These are phyloP conservation scores for Cerceris rybyensis DNA, from an alignment of 2,888 invertebrate species.

Conservation along the genomic window DNA sequence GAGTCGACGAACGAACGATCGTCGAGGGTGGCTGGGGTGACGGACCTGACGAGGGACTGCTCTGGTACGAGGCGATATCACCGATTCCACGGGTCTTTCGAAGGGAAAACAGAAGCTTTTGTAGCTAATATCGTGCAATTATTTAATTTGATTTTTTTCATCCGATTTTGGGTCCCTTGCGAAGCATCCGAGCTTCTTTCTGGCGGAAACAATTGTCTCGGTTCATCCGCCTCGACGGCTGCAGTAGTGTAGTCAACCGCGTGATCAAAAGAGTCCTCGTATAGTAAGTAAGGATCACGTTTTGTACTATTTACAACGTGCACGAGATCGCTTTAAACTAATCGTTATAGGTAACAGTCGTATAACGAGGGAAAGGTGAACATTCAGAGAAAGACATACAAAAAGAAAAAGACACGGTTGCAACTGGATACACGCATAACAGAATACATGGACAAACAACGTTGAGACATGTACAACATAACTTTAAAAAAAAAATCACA, in stretches of 20 bases:
- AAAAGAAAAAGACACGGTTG: background rate
- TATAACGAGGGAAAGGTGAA: conserved; percentile 4
- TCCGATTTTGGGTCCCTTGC: conserved; percentile 3
- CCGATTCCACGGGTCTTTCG: conserved; percentile 77
- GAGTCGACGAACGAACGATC: conserved; percentile 59
- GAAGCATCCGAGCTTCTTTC: background rate
- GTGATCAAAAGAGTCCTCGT: conserved; percentile 16
- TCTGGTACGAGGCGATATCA: conserved; percentile 76
- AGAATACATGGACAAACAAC: conserved; percentile 40
- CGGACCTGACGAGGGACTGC: conserved; percentile 74
- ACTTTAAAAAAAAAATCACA: conserved; percentile 25
- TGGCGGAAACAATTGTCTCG: conserved; percentile 18
- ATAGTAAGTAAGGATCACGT: background rate
- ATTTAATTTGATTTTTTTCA: conserved; percentile 15
- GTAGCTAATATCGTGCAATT: conserved; percentile 38
- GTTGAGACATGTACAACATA: conserved; percentile 19
- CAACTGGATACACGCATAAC: conserved; percentile 37
- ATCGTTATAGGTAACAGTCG: conserved; percentile 21
- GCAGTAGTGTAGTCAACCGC: conserved; percentile 63
- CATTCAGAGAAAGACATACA: conserved; percentile 6
- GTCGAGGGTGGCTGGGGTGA: conserved; percentile 71
- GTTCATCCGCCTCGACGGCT: conserved; percentile 51
- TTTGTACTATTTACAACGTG: conserved; percentile 25
- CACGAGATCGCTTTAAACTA: conserved; percentile 12
- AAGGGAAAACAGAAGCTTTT: conserved; percentile 59